phyloP scores from a whole-genome alignment of 2,113 vertebrate species.

The Hyperoodon ampullatus region DNA sequence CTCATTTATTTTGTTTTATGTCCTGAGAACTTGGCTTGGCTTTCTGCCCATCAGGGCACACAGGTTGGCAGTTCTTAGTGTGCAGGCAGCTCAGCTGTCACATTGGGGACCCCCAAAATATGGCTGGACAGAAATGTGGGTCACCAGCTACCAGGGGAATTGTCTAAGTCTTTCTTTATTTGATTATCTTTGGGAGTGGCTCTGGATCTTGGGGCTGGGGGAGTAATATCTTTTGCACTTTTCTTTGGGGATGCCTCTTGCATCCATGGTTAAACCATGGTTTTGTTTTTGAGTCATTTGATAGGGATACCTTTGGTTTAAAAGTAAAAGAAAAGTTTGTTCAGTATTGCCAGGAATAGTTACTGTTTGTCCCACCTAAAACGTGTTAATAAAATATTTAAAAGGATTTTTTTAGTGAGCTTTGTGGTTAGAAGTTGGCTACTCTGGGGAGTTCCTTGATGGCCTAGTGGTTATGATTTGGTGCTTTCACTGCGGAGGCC shows the following conservation, averaged over 20 bases:
- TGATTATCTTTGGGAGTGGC: not conserved
- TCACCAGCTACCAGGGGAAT: not conserved
- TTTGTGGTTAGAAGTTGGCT: not conserved
- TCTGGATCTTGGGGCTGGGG: not conserved
- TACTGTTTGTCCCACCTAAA: not conserved
- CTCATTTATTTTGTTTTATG: not conserved
- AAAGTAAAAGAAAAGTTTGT: not conserved
- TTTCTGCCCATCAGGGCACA: not conserved
- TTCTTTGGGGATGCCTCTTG: not conserved
- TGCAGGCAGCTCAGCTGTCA: not conserved
- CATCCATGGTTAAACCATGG: not conserved
- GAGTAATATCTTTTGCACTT: not conserved
- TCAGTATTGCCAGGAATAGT: not conserved
- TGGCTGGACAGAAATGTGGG: not conserved
- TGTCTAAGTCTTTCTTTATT: not conserved
- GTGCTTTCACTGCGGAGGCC: too few relatives aligned
- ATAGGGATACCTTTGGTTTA: not conserved
- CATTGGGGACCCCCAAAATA: not conserved
- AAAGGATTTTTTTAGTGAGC: not conserved
- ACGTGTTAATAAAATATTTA: not conserved
- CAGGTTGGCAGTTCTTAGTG: not conserved
- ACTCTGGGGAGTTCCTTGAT: not conserved
- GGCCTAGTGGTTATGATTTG: too few relatives aligned
- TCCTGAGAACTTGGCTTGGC: not conserved
- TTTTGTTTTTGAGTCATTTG: not conserved